phyloP scores from a whole-genome alignment of 2,797 vertebrate genomes.

The Acanthis flammea region DNA sequence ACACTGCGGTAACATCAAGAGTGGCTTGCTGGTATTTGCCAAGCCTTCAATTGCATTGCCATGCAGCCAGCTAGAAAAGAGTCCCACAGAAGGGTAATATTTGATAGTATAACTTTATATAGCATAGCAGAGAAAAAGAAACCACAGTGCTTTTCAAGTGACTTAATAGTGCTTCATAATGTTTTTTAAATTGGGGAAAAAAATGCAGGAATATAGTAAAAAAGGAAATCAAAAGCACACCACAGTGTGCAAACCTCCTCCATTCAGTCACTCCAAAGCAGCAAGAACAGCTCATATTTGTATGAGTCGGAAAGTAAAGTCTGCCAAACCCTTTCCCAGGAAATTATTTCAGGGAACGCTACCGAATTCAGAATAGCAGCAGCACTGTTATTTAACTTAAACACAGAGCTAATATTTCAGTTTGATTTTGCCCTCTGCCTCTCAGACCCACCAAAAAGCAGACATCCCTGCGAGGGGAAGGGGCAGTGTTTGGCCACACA shows the following conservation, averaged over 20 bases:
- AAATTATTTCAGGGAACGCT: neutral
- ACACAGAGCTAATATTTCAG: neutral
- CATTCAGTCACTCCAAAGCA: neutral
- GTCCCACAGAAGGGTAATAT: neutral
- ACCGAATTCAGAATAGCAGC: neutral
- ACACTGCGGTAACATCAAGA: neutral
- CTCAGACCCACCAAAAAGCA: neutral
- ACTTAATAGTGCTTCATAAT: neutral
- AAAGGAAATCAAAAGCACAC: conserved; percentile 17
- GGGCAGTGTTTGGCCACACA: neutral
- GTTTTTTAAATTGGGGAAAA: fast-evolving
- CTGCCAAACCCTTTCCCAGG: conserved; percentile 4
- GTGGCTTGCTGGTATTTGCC: neutral
- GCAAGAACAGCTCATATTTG: neutral
- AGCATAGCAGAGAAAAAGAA: neutral
- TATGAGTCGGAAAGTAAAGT: neutral
- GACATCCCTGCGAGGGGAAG: neutral
- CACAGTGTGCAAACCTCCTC: neutral
- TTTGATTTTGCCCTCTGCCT: neutral
- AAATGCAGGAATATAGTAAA: neutral
- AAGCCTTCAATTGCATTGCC: neutral
- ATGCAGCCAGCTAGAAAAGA: neutral
- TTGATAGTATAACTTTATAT: neutral
- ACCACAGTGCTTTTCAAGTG: neutral
- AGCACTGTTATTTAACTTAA: neutral